Conservation (phyloP, 37 sponge, comb jelly and placozoan species). For the Eunapius fragilis region DNA sequence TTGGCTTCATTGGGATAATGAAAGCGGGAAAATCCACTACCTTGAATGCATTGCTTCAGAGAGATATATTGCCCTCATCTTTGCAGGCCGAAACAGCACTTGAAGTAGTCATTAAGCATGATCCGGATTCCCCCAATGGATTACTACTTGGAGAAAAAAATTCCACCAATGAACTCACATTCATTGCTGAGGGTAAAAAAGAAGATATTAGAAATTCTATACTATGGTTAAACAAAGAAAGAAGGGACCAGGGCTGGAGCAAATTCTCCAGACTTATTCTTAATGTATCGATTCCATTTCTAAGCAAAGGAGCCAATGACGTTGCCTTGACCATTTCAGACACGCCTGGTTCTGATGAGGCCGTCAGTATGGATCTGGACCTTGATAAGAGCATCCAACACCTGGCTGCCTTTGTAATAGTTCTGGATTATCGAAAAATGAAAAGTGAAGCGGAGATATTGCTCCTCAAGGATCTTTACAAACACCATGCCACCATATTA, state of each 20-base stretch:
- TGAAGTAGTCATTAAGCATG: neutral
- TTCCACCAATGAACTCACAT: too few species aligned
- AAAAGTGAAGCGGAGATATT: neutral
- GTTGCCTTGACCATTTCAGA: neutral
- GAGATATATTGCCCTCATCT: neutral
- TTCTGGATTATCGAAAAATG: conserved; percentile 6
- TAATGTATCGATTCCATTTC: too few species aligned
- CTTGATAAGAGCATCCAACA: neutral
- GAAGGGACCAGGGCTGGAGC: too few species aligned
- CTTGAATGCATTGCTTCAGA: neutral
- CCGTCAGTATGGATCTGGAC: neutral
- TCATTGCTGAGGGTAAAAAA: too few species aligned
- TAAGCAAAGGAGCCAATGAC: too few species aligned
- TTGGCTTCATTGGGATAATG: neutral
- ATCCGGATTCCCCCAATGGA: too few species aligned
- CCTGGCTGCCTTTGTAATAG: neutral
- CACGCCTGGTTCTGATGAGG: conserved; percentile 1
- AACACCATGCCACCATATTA: neutral
- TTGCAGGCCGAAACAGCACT: neutral
- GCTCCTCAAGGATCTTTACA: neutral
- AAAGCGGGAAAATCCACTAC: conserved; percentile 1
- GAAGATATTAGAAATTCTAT: too few species aligned
- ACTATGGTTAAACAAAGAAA: too few species aligned
- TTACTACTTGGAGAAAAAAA: too few species aligned
- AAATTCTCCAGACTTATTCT: too few species aligned